A percentile compares a stretch with the other conserved stretches of the same genome.
Evolutionary conservation across 2,113 vertebrate species (phyloP).

Genomic region (Dipodomys stephensi): DNA sequence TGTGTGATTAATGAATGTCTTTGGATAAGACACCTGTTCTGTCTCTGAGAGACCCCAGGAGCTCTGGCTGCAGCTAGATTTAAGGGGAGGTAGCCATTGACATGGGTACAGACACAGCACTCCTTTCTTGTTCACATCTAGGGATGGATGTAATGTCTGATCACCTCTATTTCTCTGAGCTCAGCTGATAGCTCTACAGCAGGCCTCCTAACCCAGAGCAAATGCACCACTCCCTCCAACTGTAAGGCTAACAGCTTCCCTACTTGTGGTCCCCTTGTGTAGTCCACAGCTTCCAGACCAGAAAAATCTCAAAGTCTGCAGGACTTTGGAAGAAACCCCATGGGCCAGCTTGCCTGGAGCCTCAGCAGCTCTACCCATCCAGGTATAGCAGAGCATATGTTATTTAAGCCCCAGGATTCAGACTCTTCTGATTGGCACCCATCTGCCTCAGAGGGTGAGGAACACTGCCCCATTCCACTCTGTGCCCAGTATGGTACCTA

Average conservation of each 20-base stretch:
- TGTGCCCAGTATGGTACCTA: neutral
- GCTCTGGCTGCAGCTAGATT: neutral
- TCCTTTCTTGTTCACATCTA: neutral
- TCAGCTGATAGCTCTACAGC: neutral
- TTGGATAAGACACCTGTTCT: constrained; percentile 31
- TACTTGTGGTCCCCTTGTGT: neutral
- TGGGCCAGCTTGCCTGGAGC: neutral
- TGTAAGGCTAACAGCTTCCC: accelerated
- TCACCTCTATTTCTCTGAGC: neutral
- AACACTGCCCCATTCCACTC: neutral
- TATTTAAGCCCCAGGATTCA: neutral
- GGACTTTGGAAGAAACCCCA: neutral
- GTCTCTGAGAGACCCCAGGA: constrained; percentile 25
- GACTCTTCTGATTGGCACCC: neutral
- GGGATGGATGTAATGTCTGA: neutral
- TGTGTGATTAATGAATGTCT: neutral
- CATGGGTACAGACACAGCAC: neutral
- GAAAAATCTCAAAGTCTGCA: neutral
- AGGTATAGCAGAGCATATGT: neutral
- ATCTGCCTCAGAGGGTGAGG: neutral
- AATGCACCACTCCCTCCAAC: neutral
- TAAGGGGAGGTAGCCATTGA: neutral
- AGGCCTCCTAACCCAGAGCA: neutral
- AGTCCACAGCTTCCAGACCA: neutral
- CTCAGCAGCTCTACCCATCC: neutral